Conservation (phyloP, 2,113 vertebrate species). For the Pardalotus punctatus region DNA sequence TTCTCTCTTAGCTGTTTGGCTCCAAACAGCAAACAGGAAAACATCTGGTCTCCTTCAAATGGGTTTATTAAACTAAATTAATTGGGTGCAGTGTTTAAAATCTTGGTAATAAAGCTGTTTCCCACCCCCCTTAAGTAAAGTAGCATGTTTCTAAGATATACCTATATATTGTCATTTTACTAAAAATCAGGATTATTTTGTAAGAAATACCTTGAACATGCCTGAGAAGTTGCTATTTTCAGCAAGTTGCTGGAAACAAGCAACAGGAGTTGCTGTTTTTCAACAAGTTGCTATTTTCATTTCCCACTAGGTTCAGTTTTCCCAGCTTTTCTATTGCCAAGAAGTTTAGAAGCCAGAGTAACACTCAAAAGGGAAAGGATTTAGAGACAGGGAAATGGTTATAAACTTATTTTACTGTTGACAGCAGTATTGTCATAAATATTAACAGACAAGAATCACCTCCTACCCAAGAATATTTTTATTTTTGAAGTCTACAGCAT, state of each 20-base stretch:
- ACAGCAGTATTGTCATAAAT: conserved; percentile 59
- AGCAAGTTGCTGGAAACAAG: not conserved
- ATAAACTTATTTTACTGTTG: conserved; percentile 58
- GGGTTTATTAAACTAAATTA: not conserved
- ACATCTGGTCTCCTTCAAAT: not conserved
- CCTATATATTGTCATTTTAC: not conserved
- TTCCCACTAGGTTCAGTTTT: not conserved
- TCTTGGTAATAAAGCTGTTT: not conserved
- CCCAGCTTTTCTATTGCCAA: not conserved
- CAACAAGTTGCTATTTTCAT: not conserved
- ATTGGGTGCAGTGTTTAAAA: not conserved
- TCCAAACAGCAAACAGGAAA: not conserved
- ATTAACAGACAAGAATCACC: conserved; percentile 57
- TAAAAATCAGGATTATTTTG: not conserved
- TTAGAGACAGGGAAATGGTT: conserved; percentile 32
- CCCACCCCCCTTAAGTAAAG: not conserved
- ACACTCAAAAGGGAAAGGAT: conserved; percentile 53
- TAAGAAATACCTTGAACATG: not conserved
- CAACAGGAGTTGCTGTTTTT: conserved; percentile 1
- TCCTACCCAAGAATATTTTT: not conserved
- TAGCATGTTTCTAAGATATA: not conserved
- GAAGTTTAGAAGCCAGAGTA: not conserved
- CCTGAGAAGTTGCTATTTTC: not conserved
- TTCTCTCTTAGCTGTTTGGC: not conserved
- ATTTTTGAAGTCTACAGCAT: not conserved